These are phyloP conservation scores for Microtus agrestis DNA, from an alignment of 2,797 vertebrate genomes.

Conservation along the genomic window DNA sequence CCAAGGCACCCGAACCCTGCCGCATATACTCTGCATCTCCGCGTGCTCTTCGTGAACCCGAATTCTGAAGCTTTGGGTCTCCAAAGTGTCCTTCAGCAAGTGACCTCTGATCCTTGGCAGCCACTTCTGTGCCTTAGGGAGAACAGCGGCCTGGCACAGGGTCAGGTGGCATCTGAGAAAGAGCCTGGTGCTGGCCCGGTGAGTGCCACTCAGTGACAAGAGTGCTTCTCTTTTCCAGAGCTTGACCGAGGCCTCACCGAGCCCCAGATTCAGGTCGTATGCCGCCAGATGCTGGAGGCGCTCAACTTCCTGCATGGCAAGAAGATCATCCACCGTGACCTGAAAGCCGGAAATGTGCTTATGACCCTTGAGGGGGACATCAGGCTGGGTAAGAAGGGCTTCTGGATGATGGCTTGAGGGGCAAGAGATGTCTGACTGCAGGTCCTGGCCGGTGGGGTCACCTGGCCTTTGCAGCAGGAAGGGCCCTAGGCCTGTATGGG, in stretches of 20 bases:
- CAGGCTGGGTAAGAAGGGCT: conserved; percentile 93
- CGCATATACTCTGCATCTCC: neutral
- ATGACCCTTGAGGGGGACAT: conserved; percentile 96
- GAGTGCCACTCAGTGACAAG: neutral
- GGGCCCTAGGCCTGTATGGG: neutral
- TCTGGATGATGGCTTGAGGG: accelerated
- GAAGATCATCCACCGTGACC: conserved; percentile 98
- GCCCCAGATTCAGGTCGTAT: conserved; percentile 96
- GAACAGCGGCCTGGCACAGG: no score
- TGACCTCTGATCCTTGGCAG: neutral
- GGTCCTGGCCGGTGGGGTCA: neutral
- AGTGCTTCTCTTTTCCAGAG: conserved; percentile 87
- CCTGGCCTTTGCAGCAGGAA: neutral
- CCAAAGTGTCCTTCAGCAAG: neutral
- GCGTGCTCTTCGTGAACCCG: neutral
- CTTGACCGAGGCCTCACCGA: conserved; percentile 95
- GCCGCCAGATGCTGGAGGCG: conserved; percentile 97
- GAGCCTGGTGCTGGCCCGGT: neutral
- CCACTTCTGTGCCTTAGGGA: neutral
- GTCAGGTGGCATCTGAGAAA: neutral
- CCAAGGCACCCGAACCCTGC: neutral
- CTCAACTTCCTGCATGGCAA: conserved; percentile 95
- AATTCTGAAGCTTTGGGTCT: neutral
- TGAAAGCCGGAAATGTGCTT: conserved; percentile 98
- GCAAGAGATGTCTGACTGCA: no score